Conservation (phyloP, 2,797 vertebrate genomes). For the Cottoperca gobio region DNA sequence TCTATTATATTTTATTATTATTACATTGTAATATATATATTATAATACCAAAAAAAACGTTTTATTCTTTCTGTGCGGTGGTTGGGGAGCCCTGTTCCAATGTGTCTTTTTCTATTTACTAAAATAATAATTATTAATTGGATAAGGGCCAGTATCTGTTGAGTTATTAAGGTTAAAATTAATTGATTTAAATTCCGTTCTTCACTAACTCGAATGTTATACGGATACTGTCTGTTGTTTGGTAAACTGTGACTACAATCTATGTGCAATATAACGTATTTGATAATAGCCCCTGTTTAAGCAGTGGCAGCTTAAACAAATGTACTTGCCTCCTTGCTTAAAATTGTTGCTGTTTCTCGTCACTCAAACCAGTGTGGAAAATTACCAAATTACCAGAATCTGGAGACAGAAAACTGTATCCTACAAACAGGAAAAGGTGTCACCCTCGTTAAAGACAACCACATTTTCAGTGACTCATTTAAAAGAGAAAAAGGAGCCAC, state of each 20-base stretch:
- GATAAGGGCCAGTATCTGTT: not conserved
- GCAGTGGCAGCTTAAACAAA: not conserved
- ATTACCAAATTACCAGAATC: conserved; percentile 39
- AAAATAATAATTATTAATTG: not conserved
- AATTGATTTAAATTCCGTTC: not conserved
- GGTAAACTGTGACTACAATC: not conserved
- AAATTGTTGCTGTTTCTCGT: not conserved
- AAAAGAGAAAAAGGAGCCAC: conserved; percentile 43
- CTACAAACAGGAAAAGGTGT: conserved; percentile 43
- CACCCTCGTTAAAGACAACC: conserved; percentile 50
- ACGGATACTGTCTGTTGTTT: not conserved
- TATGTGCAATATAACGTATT: not conserved
- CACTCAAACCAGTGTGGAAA: conserved; percentile 14
- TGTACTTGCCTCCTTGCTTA: not conserved
- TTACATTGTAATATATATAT: too few relatives aligned
- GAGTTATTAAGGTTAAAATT: not conserved
- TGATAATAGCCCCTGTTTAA: not conserved
- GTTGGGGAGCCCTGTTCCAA: too few relatives aligned
- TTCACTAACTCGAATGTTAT: not conserved
- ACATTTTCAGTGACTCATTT: conserved; percentile 40
- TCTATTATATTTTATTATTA: too few relatives aligned
- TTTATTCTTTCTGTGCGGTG: too few relatives aligned
- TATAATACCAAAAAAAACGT: too few relatives aligned
- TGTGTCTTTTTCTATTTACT: not conserved
- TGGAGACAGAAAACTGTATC: conserved; percentile 25